These are phyloP conservation scores for Huso huso DNA, from an alignment of 2,797 vertebrate genomes.

Conservation along the genomic window DNA sequence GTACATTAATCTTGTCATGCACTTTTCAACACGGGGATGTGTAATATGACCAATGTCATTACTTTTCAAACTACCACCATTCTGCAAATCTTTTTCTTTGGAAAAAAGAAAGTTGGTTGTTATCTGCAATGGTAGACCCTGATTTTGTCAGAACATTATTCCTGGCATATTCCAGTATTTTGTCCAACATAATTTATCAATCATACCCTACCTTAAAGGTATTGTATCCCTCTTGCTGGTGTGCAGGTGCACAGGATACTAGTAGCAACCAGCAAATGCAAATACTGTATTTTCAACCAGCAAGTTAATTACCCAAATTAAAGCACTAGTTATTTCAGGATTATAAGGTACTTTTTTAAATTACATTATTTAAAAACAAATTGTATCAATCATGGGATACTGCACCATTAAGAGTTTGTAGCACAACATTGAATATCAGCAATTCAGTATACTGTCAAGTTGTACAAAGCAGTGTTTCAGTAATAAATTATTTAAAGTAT, in stretches of 20 bases:
- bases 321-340: too few species aligned
- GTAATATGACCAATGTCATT: conserved; percentile 76
- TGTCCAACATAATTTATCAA: conserved; percentile 22
- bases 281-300: conserved; percentile 21
- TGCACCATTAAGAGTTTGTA: too few species aligned
- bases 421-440: too few species aligned
- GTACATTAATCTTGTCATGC: conserved; percentile 87
- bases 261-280: conserved; percentile 25
- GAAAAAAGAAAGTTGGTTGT: conserved; percentile 26
- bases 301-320: conserved; percentile 16
- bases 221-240: conserved; percentile 22
- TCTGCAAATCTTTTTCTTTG: conserved; percentile 35
- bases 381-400: too few species aligned
- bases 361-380: too few species aligned
- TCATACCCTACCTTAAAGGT: conserved; percentile 26
- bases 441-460: too few species aligned
- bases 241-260: conserved; percentile 33
- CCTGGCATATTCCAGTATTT: conserved; percentile 21
- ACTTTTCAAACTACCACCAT: conserved; percentile 59
- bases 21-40: conserved; percentile 96
- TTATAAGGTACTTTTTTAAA: too few species aligned
- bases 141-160: conserved; percentile 28
- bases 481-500: conserved; percentile 12
- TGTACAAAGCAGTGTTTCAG: conserved; percentile 21
- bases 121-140: conserved; percentile 28